A percentile compares a stretch with the other conserved stretches of the same genome.
phyloP scores from a whole-genome alignment of 2,797 vertebrate species.

The Phyllotis vaccarum region DNA sequence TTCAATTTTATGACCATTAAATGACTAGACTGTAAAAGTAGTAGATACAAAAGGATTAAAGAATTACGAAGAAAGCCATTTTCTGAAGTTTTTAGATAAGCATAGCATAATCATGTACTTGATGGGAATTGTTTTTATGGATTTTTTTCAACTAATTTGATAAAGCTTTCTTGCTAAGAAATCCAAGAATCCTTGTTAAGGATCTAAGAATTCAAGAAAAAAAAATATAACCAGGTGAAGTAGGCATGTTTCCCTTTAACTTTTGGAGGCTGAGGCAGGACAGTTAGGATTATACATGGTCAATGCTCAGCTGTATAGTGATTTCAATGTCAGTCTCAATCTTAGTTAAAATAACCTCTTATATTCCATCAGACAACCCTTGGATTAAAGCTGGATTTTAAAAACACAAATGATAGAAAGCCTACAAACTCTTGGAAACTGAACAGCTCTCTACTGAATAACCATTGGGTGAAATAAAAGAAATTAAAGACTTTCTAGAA shows the following conservation, averaged over 20 bases:
- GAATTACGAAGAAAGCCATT: neutral
- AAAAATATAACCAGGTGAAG: neutral
- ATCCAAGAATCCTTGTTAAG: too few relatives aligned
- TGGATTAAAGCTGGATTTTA: too few relatives aligned
- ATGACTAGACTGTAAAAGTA: constrained; percentile 2
- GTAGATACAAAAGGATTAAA: constrained; percentile 39
- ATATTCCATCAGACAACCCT: too few relatives aligned
- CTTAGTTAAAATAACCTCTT: too few relatives aligned
- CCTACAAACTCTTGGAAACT: too few relatives aligned
- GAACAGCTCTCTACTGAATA: too few relatives aligned
- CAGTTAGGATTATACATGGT: too few relatives aligned
- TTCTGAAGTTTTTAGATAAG: neutral
- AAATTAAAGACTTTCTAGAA: too few relatives aligned
- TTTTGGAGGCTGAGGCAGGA: neutral
- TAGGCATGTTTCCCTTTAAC: neutral
- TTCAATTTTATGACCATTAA: constrained; percentile 47
- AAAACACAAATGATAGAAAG: too few relatives aligned
- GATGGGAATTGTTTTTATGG: neutral
- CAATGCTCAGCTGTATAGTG: neutral
- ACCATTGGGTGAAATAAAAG: too few relatives aligned
- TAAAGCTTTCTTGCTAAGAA: constrained; percentile 16
- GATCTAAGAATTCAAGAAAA: neutral
- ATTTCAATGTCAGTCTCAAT: neutral
- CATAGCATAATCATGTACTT: neutral
- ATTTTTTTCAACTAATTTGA: neutral